Base-by-base conservation (phyloP, 2,797 vertebrate genomes). In the Aplochiton taeniatus region DNA sequence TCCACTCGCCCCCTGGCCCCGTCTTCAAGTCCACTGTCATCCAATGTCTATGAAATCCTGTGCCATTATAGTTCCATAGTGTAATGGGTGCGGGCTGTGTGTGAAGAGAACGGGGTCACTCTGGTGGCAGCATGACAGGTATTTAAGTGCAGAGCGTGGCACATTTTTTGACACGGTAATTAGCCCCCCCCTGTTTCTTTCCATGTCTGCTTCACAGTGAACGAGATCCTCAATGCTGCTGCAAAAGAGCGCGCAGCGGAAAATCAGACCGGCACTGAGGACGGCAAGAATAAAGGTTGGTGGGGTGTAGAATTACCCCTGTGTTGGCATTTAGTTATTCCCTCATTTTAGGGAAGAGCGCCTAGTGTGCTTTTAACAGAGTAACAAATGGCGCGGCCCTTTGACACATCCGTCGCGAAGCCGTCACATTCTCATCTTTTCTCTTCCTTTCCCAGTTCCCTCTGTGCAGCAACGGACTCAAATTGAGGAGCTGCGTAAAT, bases 401-500 rank as follows among this genome's bases (percentile, higher is more conserved):
- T 31, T 31, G 31, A 31, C 31, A 11, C 10, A 11, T 17, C 11
- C 10, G 14, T 17, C 43, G 14, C 10, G 14, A 44, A 8, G 31
- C 14, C 17, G 1, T 18, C 16, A 11, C 9, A 11, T 18, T 58
- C 16, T 8, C 8, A 9, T 13, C 9, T 17, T 11, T 8, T 65
- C 1, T 58, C 6, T 58, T 46, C 31, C 31, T 31, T 31, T 31
- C 31, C n/a, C 75, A 91, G 93, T 79, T 67, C 76, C 89, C 51
- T 90, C 89, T 8, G 91, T 94, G 69, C 95, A 95, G 71, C 95
- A 95, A 69, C 92, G 93, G 72, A 92, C 91, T 9, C 94, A 95
- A 47, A 84, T 95, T 57, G 95, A 96, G 76, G 95, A 95, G 69
- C 89, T 96, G 66, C 92, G 93, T 12, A 96, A 94, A 83, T 96